phyloP scores from a whole-genome alignment of 2,113 vertebrate species.

The Odobenus rosmarus region DNA sequence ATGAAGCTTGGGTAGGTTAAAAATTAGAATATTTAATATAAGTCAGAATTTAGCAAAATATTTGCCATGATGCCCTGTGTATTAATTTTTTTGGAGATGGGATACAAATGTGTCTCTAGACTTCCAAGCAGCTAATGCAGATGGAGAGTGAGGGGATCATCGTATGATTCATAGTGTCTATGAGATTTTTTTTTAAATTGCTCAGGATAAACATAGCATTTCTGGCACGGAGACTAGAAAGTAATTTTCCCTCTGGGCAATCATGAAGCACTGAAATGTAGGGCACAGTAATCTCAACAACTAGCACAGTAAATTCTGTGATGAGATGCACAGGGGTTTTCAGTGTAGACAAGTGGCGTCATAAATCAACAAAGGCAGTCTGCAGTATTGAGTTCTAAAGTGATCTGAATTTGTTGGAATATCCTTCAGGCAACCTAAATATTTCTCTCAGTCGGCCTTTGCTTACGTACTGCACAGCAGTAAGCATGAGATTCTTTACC shows the following conservation, averaged over 20 bases:
- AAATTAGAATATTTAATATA: conserved; percentile 22
- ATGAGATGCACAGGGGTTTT: not conserved
- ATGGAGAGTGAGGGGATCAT: not conserved
- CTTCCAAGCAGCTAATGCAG: not conserved
- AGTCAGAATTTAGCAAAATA: conserved; percentile 1
- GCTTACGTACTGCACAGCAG: not conserved
- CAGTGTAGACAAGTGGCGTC: not conserved
- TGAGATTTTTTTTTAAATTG: not conserved
- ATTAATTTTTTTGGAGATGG: not conserved
- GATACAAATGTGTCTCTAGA: not conserved
- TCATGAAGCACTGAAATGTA: not conserved
- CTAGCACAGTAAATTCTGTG: not conserved
- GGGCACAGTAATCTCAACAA: not conserved
- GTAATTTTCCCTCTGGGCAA: not conserved
- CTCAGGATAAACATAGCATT: not conserved
- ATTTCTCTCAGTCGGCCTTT: not conserved
- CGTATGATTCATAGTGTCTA: not conserved
- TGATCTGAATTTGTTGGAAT: not conserved
- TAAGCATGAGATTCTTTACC: not conserved
- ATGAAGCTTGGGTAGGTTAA: not conserved
- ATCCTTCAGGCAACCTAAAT: not conserved
- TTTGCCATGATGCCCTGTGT: not conserved
- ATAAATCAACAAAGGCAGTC: not conserved
- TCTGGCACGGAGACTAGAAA: not conserved
- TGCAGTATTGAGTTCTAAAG: not conserved